Base-by-base conservation (phyloP, 2,888 invertebrate species). In the Lasioglossum malachurum region DNA sequence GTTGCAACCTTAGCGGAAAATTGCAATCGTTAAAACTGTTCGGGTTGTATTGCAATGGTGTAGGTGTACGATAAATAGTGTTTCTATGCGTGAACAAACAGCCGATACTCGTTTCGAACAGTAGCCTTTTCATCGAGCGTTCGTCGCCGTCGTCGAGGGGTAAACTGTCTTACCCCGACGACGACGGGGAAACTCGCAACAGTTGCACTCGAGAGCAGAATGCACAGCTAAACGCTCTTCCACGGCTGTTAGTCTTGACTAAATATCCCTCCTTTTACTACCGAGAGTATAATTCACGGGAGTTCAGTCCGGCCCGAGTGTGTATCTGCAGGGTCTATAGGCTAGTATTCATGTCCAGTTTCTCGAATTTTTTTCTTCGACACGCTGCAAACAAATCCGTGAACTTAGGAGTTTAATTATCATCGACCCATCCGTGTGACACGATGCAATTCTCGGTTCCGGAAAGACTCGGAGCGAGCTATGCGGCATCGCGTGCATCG, bases 401-500 rank as follows among this genome's bases (percentile, higher is more conserved):
- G 53, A 8, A 53, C 23, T 23, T 53, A 23, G 8, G 23, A 19
- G 8, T 57, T 57, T n/a, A n/a, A 57, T n/a, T 4, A 57, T n/a
- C n/a, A n/a, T 31, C 64, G 64, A 19, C 8, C 31, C 16, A 19
- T 57, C n/a, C 53, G 53, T 27, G 10, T 16, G 64, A 16, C 7
- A 31, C 16, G 31, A 16, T 5, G 27, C 4, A 31, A 64, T 64
- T 64, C 31, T 64, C 19, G 2, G 16, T 31, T 31, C 7, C 19
- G 64, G 19, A 31, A 49, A 49, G 7, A 19, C 49, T 49, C 49
- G 49, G 49, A 49, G 46, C 46, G 16, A 49, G 7, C 23, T 49
- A 0, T 49, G 23, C 49, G 23, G 41, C 77, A 77, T 60, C 23
- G 75, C 75, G 75, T 60, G 77, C 77, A 49, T 10, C 67, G 3